phyloP scores from a whole-genome alignment of 2,113 vertebrate genomes.

The Erpornis zantholeuca region DNA sequence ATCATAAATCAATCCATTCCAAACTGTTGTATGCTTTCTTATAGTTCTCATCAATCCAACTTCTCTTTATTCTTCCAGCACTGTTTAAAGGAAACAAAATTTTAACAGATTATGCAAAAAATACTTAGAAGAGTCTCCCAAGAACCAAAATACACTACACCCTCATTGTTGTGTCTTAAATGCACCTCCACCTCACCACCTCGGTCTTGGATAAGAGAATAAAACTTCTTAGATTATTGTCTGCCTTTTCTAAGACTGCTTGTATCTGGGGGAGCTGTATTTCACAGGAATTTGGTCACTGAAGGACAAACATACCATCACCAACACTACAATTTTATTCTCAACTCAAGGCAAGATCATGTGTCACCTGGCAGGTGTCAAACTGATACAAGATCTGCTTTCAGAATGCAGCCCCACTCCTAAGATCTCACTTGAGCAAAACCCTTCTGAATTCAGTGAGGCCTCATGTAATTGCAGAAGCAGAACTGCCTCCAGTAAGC shows the following conservation, averaged over 20 bases:
- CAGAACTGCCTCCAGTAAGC: rapidly evolving
- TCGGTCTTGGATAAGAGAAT: neutral
- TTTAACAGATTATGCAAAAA: neutral
- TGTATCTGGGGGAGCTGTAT: neutral
- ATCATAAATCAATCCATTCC: conserved; percentile 7
- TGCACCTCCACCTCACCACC: neutral
- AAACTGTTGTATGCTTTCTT: neutral
- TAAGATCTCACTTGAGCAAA: neutral
- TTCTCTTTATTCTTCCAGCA: conserved; percentile 16
- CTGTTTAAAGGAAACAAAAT: conserved; percentile 28
- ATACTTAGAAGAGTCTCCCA: neutral
- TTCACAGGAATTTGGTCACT: neutral
- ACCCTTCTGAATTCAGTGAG: neutral
- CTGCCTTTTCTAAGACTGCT: neutral
- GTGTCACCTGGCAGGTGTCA: neutral
- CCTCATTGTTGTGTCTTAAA: neutral
- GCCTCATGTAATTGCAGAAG: neutral
- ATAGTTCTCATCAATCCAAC: neutral
- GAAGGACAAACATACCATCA: neutral
- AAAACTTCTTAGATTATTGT: neutral
- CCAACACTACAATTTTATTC: neutral
- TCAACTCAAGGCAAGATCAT: neutral
- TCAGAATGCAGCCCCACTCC: neutral
- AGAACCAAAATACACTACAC: neutral
- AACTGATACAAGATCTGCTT: neutral